Conservation (phyloP, 2,113 vertebrate species). For the Oreochromis spilurus region DNA sequence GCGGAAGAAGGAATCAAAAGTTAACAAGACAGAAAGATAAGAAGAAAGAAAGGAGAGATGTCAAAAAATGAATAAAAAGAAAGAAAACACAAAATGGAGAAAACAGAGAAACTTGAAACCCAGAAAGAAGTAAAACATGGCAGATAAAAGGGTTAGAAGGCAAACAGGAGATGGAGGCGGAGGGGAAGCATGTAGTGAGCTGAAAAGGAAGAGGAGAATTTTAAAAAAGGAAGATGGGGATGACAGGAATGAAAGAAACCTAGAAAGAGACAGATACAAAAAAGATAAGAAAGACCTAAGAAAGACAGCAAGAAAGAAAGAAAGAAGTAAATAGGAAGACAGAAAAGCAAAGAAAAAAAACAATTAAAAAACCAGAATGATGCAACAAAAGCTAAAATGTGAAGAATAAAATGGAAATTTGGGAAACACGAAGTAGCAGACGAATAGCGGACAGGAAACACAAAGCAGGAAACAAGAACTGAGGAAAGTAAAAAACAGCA, state of each 20-base stretch:
- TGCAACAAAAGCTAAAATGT: background rate
- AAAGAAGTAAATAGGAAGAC: background rate
- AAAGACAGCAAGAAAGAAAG: background rate
- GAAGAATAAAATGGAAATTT: background rate
- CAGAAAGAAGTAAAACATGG: background rate
- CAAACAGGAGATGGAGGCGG: background rate
- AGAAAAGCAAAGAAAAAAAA: background rate
- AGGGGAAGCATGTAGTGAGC: background rate
- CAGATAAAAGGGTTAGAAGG: background rate
- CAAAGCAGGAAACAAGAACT: background rate
- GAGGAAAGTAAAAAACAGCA: background rate
- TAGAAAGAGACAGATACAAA: background rate
- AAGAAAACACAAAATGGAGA: background rate
- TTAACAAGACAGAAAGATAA: background rate
- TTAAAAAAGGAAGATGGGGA: background rate
- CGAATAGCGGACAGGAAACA: background rate
- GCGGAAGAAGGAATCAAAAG: background rate
- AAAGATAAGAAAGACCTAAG: background rate
- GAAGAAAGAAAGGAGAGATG: background rate
- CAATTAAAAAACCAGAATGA: background rate
- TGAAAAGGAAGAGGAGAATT: background rate
- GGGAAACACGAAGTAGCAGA: background rate
- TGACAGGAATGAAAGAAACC: background rate
- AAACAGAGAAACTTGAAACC: background rate
- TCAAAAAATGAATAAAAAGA: background rate